These are phyloP conservation scores for Rhopilema esculentum DNA, from an alignment of 30 jellyfish, hydroid and myxozoan genomes.

Conservation along the genomic window DNA sequence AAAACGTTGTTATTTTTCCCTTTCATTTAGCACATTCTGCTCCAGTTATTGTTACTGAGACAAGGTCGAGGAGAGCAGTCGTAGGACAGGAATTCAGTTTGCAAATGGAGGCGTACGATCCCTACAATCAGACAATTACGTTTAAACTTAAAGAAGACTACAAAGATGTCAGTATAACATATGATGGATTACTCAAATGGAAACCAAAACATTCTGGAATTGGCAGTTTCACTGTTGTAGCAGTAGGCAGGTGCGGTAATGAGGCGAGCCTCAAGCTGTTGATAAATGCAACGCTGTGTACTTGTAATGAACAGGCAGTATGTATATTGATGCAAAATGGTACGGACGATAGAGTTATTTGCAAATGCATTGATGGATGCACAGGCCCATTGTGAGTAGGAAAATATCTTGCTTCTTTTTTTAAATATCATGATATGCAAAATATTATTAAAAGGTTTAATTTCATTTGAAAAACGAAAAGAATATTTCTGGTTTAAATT, in stretches of 20 bases:
- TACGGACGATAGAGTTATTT: slow-evolving; percentile 25
- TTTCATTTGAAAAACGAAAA: no score
- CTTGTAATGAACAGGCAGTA: slow-evolving; percentile 53
- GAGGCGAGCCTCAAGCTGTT: slow-evolving; percentile 20
- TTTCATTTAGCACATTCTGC: slow-evolving; percentile 64
- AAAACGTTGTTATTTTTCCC: no score
- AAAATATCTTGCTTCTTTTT: neutral
- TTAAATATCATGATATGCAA: no score
- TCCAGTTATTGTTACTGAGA: slow-evolving; percentile 50
- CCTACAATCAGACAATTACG: slow-evolving; percentile 75
- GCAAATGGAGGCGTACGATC: slow-evolving; percentile 70
- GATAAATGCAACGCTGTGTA: slow-evolving; percentile 56
- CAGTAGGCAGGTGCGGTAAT: slow-evolving; percentile 65
- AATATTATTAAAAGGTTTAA: no score
- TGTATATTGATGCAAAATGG: slow-evolving; percentile 46
- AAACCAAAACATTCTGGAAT: slow-evolving; percentile 30
- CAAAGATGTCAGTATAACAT: slow-evolving; percentile 64
- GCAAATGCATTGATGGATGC: slow-evolving; percentile 81
- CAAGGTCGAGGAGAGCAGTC: slow-evolving; percentile 27
- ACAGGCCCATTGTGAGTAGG: slow-evolving; percentile 73
- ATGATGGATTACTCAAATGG: slow-evolving; percentile 67
- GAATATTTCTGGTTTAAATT: no score
- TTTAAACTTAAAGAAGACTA: slow-evolving; percentile 49
- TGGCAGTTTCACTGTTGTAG: slow-evolving; percentile 37
- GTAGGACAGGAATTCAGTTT: slow-evolving; percentile 47